A percentile compares a stretch with the other conserved stretches of the same genome.
These are phyloP conservation scores for Pedicia rivosa DNA, from an alignment of 2,888 invertebrate species.

Conservation along the genomic window DNA sequence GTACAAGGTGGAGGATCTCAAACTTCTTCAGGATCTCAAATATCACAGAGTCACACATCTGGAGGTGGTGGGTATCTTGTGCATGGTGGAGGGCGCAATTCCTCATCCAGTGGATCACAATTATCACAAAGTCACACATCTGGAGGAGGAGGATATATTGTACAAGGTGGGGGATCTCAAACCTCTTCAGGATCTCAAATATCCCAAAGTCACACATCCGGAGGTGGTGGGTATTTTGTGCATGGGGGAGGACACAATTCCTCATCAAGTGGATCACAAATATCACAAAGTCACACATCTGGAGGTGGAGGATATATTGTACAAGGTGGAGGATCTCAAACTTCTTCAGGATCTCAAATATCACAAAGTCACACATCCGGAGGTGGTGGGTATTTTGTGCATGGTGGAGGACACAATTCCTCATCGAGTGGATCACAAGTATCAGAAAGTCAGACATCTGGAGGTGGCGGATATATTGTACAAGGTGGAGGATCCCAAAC, in stretches of 20 bases:
- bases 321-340: neutral
- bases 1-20: neutral
- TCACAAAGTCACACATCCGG: neutral
- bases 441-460: neutral
- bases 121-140: neutral
- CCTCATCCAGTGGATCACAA: neutral
- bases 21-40: no score
- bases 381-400: no score
- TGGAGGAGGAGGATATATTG: neutral
- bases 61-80: neutral
- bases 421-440: neutral
- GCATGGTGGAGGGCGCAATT: neutral
- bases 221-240: neutral
- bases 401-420: no score
- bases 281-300: neutral
- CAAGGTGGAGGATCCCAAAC: neutral
- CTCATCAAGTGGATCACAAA: no score
- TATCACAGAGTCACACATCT: neutral
- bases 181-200: neutral
- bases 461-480: neutral
- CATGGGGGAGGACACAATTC: no score
- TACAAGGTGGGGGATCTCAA: conserved; percentile 1
- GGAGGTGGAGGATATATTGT: neutral
- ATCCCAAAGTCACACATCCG: neutral
- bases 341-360: neutral